Conservation (phyloP, 1,140 invertebrate genomes). For the Sitodiplosis mosellana region DNA sequence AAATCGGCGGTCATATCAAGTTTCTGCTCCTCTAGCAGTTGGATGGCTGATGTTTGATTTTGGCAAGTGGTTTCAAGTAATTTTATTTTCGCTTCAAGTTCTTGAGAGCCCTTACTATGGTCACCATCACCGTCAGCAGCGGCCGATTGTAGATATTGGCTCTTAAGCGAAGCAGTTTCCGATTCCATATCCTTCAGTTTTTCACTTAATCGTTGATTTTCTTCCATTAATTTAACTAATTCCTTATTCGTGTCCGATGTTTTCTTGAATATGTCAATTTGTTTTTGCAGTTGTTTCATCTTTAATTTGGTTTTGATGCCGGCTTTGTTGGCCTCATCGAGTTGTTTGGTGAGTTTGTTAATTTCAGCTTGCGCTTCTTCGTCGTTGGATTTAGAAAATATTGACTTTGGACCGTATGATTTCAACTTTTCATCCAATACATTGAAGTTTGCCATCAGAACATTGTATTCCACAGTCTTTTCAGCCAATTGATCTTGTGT, state of each 20-base stretch:
- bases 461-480: slow-evolving; percentile 29
- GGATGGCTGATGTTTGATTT: slow-evolving; percentile 14
- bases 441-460: slow-evolving; percentile 23
- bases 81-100: slow-evolving; percentile 4
- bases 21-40: slow-evolving; percentile 19
- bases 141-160: slow-evolving; percentile 42
- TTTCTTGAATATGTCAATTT: slow-evolving; percentile 56
- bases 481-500: slow-evolving; percentile 27
- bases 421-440: slow-evolving; percentile 32
- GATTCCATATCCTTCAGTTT: slow-evolving; percentile 69
- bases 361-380: slow-evolving; percentile 28
- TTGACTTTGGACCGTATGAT: slow-evolving; percentile 16
- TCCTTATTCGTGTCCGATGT: slow-evolving; percentile 47
- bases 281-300: slow-evolving; percentile 65
- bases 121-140: slow-evolving; percentile 9
- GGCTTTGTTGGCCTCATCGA: slow-evolving; percentile 58
- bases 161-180: slow-evolving; percentile 73
- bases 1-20: slow-evolving; percentile 14
- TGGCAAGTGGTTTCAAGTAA: slow-evolving; percentile 5
- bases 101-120: slow-evolving; percentile 4
- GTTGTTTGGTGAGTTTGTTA: slow-evolving; percentile 38
- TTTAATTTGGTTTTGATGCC: slow-evolving; percentile 73
- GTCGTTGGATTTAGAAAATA: slow-evolving; percentile 21
- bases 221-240: slow-evolving; percentile 36
- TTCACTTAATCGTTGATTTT: slow-evolving; percentile 46